Evolutionary conservation across 2,888 invertebrate species (phyloP), one percentile per base, ranked within the genome.

Genomic region (Artemia sinica): DNA sequence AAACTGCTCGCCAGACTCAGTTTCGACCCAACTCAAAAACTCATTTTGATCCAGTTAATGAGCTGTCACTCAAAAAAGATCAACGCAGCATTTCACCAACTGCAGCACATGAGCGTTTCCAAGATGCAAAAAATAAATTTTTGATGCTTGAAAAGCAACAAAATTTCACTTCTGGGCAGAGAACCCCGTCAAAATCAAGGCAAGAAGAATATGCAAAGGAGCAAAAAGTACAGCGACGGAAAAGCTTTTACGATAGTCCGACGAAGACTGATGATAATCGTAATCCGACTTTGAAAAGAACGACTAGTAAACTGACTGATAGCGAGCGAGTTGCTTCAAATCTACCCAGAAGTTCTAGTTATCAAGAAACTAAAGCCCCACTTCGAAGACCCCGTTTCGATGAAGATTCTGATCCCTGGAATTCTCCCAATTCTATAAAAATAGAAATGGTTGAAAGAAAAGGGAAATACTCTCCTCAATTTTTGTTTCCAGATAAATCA

Each of bases 371-470:
- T 58, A 58, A 58, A 28, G 28, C 9, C 63, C 14, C 63, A 10
- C 28, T 28, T n/a, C 63, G 63, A 28, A n/a, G 9, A 28, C 63
- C n/a, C 8, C 63, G 28, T 10, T 58, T 18, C 11, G 9, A 58
- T 10, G 63, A 58, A 28, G 63, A 58, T 9, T 18, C 14, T 58
- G 63, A 58, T 58, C 9, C 28, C 8, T 58, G 63, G 63, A 18
- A n/a, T 10, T 58, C 63, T 1, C 63, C 63, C 0, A 58, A 58
- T 28, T 58, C 63, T 18, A n/a, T n/a, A 28, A 58, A 58, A 28
- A 58, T 58, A 9, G 63, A 58, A 58, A 58, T 58, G 63, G 63
- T 58, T 18, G 63, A 58, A 28, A 58, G 63, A 28, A 58, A 58
- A 10, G 63, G 63, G 11, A 58, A 58, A 58, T 58, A 58, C 63